These are phyloP conservation scores for Triops cancriformis DNA, from an alignment of 1,140 invertebrate species.

Conservation along the genomic window DNA sequence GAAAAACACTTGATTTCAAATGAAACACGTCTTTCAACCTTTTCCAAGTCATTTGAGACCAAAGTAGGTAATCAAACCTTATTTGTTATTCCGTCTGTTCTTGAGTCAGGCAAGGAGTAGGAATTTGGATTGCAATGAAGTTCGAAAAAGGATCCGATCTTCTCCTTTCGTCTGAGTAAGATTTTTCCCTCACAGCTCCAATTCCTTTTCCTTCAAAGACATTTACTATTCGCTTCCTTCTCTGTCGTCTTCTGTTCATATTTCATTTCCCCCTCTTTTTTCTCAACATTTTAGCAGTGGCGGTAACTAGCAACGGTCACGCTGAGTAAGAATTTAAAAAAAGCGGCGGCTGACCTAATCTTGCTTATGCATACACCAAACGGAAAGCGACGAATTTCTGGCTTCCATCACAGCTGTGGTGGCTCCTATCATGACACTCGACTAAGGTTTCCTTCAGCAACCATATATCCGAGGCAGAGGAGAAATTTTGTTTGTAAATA, in stretches of 20 bases:
- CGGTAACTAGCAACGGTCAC: no score
- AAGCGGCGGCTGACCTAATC: not conserved
- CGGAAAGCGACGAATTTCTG: not conserved
- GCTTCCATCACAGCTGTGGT: conserved; percentile 15
- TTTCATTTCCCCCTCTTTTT: no score
- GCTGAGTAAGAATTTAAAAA: no score
- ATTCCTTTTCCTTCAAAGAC: no score
- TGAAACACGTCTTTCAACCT: not conserved
- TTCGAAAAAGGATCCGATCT: not conserved
- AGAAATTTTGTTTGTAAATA: not conserved
- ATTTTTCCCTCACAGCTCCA: no score
- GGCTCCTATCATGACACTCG: not conserved
- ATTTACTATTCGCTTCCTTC: no score
- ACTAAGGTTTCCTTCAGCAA: not conserved
- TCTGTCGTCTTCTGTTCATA: no score
- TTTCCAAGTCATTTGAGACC: not conserved
- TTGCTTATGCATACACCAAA: conserved; percentile 20
- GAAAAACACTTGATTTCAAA: no score
- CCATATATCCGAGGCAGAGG: not conserved
- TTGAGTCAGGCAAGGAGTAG: not conserved
- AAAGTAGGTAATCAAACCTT: not conserved
- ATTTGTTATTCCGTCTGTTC: not conserved
- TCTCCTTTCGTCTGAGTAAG: no score
- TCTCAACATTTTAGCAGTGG: no score
- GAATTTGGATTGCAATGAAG: not conserved